Base-by-base conservation (phyloP, 2,797 vertebrate species). In the Platalea minor region DNA sequence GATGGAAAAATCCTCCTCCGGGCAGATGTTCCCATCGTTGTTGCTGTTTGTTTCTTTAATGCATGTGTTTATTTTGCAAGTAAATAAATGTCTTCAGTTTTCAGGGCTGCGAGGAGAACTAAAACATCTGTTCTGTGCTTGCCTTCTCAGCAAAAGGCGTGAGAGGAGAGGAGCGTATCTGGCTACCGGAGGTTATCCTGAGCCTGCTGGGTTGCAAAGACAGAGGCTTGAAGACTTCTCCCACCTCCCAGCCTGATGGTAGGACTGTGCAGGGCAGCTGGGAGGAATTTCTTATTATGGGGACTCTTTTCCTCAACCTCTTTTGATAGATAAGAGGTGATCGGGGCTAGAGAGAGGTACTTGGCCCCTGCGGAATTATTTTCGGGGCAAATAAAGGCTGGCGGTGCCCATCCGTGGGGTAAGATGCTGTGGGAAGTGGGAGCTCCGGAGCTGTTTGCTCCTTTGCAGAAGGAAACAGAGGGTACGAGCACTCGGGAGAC, bases 71-170 rank as follows among this genome's bases (percentile, higher is more conserved):
- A 2, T 23, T 45, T 80, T 83, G 88, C 28, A 16, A 88, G 54
- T 25, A 11, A 84, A 94, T 68, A 29, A 85, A 61, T 20, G 53
- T 9, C 15, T 72, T 39, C 23, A 10, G 14, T 13, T 45, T 17
- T 5, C 31, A 4, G 85, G 79, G 75, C 56, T 67, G 60, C 2
- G 1, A 13, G 68, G 43, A 12, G 72, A 82, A 21, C 85, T 88
- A 3, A 90, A 28, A 11, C 69, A 3, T 45, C 65, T 75, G 61
- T 72, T 65, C n/a, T 90, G 53, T 94, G 50, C 50, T 97, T 97
- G 60, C 59, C 35, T 96, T 17, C 41, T 9, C 93, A 94, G 93
- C n/a, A 2, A 11, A 29, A 72, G 41, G 39, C 2, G 41, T 35
- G 79, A 88, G 88, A 46, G 83, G 43, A 39, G 37, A 39, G 37